Evolutionary conservation across 2,888 invertebrate genomes (phyloP).

Genomic region (Drosophila paramelanica): DNA sequence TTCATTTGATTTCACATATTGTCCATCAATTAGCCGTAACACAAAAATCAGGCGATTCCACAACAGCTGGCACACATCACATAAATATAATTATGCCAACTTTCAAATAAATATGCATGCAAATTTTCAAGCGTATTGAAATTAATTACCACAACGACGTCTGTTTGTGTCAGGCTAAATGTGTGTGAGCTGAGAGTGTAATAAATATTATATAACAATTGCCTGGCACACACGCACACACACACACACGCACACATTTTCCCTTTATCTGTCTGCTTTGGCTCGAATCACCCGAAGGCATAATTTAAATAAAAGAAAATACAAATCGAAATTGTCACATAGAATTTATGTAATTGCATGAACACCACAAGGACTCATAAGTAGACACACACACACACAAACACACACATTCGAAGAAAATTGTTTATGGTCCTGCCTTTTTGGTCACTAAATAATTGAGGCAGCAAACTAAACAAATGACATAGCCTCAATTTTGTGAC

Average conservation of each 20-base stretch:
- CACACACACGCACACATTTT: conserved; percentile 6
- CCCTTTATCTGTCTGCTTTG: conserved; percentile 1
- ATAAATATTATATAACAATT: conserved; percentile 71
- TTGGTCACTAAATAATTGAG: conserved; percentile 70
- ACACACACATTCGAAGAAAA: conserved; percentile 16
- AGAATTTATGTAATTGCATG: conserved; percentile 75
- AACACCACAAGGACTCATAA: conserved; percentile 60
- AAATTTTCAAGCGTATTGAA: conserved; percentile 63
- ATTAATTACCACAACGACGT: conserved; percentile 74
- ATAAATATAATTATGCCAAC: conserved; percentile 76
- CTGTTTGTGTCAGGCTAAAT: conserved; percentile 57
- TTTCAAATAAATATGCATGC: conserved; percentile 52
- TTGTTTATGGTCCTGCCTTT: conserved; percentile 46
- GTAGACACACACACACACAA: conserved; percentile 7
- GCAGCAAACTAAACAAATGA: conserved; percentile 75
- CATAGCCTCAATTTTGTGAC: conserved; percentile 75
- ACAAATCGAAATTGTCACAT: conserved; percentile 77
- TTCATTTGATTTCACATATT: conserved; percentile 49
- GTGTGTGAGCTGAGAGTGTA: conserved; percentile 29
- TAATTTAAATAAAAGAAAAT: conserved; percentile 77
- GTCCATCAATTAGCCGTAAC: conserved; percentile 61
- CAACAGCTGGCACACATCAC: conserved; percentile 45
- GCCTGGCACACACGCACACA: conserved; percentile 23
- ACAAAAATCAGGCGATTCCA: conserved; percentile 6
- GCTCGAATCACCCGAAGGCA: conserved; percentile 58